Percentiles rank a stretch among this genome's conserved stretches.
phyloP scores from a whole-genome alignment of 1,140 invertebrate species.

The Ostrea edulis region DNA sequence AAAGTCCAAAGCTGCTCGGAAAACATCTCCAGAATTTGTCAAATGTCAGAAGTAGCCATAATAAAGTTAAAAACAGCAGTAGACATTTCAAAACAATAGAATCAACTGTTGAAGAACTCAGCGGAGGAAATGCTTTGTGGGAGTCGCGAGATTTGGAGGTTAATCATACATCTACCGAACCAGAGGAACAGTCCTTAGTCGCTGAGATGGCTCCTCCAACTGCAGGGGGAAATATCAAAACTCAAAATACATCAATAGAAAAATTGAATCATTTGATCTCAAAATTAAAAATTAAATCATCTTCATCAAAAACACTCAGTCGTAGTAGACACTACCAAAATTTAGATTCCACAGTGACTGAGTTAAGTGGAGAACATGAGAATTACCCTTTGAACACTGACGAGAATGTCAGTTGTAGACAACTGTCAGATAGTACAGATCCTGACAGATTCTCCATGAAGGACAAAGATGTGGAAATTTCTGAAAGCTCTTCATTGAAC shows the following conservation, averaged over 20 bases:
- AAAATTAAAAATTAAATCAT: background rate
- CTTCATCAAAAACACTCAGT: background rate
- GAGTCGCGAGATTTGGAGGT: background rate
- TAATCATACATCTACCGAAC: background rate
- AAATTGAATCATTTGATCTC: background rate
- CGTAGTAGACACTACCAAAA: background rate
- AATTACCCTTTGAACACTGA: background rate
- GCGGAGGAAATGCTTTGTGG: background rate
- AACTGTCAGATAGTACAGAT: background rate
- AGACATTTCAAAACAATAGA: slow-evolving; percentile 23
- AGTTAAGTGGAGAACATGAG: background rate
- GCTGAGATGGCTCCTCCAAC: background rate
- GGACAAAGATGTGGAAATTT: background rate
- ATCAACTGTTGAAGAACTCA: background rate
- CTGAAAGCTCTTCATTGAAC: background rate
- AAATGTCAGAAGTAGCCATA: background rate
- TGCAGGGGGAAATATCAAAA: background rate
- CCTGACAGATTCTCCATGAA: background rate
- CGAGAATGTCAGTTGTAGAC: background rate
- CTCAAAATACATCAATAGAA: background rate
- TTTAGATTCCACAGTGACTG: background rate
- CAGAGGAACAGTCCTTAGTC: background rate
- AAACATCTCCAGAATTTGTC: background rate
- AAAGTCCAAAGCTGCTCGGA: background rate
- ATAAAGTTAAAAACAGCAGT: background rate